Conservation (phyloP, 2,113 vertebrate genomes). For the Artemisiospiza belli region DNA sequence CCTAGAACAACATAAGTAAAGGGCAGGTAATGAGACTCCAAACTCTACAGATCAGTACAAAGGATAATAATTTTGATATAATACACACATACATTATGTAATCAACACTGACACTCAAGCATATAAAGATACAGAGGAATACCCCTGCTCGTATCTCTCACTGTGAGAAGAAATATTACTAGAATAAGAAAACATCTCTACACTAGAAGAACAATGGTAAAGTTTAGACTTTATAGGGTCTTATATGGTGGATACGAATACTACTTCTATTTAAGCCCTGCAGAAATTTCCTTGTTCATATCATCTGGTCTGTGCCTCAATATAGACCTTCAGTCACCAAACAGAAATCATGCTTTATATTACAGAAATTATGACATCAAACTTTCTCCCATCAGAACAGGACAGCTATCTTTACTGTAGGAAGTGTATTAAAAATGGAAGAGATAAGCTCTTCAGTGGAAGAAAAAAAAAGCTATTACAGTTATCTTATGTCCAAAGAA, state of each 20-base stretch:
- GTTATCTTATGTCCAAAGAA: conserved; percentile 22
- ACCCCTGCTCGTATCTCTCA: not conserved
- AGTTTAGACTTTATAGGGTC: not conserved
- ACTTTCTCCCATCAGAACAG: not conserved
- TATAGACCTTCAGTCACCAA: not conserved
- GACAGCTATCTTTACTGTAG: not conserved
- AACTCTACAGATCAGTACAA: not conserved
- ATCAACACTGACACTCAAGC: not conserved
- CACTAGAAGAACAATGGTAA: not conserved
- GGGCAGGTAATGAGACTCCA: not conserved
- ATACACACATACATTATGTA: not conserved
- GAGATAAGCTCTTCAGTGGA: not conserved
- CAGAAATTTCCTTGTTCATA: not conserved
- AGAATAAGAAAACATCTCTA: not conserved
- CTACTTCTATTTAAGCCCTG: not conserved
- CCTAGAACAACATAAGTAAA: not conserved
- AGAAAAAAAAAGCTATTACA: not conserved
- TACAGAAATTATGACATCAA: conserved; percentile 26
- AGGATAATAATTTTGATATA: not conserved
- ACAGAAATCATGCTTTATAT: not conserved
- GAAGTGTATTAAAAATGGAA: conserved; percentile 39
- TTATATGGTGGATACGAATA: not conserved
- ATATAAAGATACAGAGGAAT: not conserved
- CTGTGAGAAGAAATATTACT: not conserved
- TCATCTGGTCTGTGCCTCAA: not conserved